Percentiles rank a stretch among this genome's conserved stretches.
phyloP scores from a whole-genome alignment of 2,888 invertebrate genomes.

The Cosmorhoe ocellata region DNA sequence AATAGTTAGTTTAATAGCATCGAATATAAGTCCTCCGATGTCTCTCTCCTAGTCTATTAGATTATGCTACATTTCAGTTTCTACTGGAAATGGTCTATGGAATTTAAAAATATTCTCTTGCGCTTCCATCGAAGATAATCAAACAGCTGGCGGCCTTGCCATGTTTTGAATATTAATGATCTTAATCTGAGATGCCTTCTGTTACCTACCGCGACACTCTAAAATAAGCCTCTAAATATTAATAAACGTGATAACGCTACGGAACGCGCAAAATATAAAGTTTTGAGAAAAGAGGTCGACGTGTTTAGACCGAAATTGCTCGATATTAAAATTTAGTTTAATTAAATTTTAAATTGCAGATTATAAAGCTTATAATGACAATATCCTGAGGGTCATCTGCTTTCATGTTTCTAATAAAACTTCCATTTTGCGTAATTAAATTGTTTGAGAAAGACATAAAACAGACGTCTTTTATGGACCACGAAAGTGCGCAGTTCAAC shows the following conservation, averaged over 20 bases:
- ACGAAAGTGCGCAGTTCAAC: constrained; percentile 44
- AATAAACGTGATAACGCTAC: constrained; percentile 33
- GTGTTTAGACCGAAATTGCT: constrained; percentile 2
- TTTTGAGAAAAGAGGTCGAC: constrained; percentile 7
- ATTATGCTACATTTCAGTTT: constrained; percentile 50
- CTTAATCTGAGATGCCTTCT: constrained; percentile 49
- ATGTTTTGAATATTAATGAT: constrained; percentile 65
- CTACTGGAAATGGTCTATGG: constrained; percentile 46
- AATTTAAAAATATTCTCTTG: constrained; percentile 59
- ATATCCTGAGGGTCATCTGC: constrained; percentile 17
- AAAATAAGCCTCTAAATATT: constrained; percentile 35
- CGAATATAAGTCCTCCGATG: neutral
- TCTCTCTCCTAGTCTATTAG: constrained; percentile 42
- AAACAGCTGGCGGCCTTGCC: constrained; percentile 58
- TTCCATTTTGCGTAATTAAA: constrained; percentile 24
- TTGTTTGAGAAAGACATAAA: constrained; percentile 27
- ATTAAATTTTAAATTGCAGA: constrained; percentile 15
- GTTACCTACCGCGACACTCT: constrained; percentile 32
- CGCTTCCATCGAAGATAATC: constrained; percentile 63
- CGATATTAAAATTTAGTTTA: constrained; percentile 15
- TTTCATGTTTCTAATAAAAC: constrained; percentile 21
- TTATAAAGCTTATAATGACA: constrained; percentile 11
- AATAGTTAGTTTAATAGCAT: constrained; percentile 2
- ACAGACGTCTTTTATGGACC: constrained; percentile 42
- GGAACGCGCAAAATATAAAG: constrained; percentile 27